These are phyloP conservation scores for Biston betularia DNA, from an alignment of 2,888 invertebrate species.

Conservation along the genomic window DNA sequence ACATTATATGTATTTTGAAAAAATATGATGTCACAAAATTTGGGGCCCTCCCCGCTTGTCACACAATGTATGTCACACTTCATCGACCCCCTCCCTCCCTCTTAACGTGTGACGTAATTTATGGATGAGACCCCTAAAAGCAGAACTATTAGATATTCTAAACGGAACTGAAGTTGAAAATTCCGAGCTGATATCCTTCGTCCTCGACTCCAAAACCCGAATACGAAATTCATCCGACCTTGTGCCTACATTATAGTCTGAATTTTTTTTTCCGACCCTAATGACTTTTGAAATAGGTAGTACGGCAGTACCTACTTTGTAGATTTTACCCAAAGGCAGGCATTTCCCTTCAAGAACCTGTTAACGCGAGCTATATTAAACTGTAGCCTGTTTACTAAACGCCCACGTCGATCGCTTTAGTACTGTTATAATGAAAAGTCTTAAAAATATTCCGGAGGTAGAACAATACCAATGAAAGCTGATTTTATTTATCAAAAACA, in stretches of 20 bases:
- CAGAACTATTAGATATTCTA: neutral
- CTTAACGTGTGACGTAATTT: no score
- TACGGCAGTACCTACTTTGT: neutral
- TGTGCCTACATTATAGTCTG: neutral
- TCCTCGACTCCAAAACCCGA: neutral
- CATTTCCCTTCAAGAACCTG: constrained; percentile 3
- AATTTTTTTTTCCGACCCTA: neutral
- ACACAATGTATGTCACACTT: no score
- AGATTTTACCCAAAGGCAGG: neutral
- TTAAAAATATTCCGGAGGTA: neutral
- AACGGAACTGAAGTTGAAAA: neutral
- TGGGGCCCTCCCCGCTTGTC: no score
- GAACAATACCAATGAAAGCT: no score
- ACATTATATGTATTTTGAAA: no score
- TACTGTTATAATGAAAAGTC: constrained; percentile 14
- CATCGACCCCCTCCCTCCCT: no score
- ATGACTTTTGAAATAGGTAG: neutral
- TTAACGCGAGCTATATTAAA: constrained; percentile 20
- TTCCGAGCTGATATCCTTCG: neutral
- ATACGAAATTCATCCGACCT: neutral
- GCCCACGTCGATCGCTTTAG: constrained; percentile 3
- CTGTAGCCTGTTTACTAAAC: constrained; percentile 7
- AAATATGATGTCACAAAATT: no score
- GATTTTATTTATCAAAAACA: no score
- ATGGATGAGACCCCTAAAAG: no score